Conservation (phyloP, 2,113 vertebrate genomes). For the Labrus mixtus region DNA sequence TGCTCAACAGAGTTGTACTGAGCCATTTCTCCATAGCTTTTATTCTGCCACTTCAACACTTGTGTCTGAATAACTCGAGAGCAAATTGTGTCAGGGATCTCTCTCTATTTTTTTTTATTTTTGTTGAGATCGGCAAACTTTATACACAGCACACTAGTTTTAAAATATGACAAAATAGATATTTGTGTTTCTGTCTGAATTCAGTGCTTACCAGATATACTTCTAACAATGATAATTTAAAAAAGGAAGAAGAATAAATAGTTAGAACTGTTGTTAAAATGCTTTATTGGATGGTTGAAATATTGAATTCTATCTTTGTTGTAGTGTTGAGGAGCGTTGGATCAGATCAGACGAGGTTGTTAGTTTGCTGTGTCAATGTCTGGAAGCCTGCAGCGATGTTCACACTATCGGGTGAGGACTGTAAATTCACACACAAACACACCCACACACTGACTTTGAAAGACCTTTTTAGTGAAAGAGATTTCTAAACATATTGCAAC, state of each 20-base stretch:
- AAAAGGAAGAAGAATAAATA: background rate
- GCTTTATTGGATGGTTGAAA: background rate
- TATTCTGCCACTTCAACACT: background rate
- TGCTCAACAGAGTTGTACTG: background rate
- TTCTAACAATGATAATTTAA: too few species aligned
- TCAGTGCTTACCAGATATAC: too few species aligned
- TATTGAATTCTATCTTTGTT: background rate
- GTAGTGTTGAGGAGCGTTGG: conserved; percentile 71
- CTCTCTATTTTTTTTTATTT: too few species aligned
- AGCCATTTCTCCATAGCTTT: background rate
- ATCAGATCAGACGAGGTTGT: conserved; percentile 52
- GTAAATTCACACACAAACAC: background rate
- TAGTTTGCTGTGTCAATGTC: conserved; percentile 52
- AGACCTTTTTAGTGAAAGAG: background rate
- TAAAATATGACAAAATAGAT: background rate
- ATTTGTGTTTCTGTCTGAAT: background rate
- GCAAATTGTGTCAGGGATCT: too few species aligned
- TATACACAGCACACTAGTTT: too few species aligned
- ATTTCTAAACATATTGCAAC: background rate
- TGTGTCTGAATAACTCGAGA: too few species aligned
- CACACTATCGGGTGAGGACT: conserved; percentile 55
- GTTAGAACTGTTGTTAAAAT: background rate
- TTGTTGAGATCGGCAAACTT: too few species aligned
- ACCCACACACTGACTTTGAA: too few species aligned
- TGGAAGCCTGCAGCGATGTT: conserved; percentile 52